phyloP scores from a whole-genome alignment of 2,888 invertebrate genomes.

The Pristionchus arcanus region DNA sequence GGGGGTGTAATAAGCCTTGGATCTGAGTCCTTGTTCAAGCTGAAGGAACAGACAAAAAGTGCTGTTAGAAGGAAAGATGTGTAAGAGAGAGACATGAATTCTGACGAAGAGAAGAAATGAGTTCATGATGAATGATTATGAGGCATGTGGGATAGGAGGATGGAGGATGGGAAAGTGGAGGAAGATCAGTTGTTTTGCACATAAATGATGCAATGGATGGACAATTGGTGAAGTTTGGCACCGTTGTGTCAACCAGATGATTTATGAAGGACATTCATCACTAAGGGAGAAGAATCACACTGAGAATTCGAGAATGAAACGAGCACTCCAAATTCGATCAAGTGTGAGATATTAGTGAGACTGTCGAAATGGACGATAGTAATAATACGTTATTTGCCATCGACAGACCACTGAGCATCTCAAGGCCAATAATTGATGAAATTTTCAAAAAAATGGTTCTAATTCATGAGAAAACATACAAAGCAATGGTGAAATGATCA shows the following conservation, averaged over 20 bases:
- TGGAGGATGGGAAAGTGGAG: not conserved
- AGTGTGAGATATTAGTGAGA: not conserved
- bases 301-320: not conserved
- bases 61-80: constrained; percentile 10
- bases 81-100: not conserved
- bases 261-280: constrained; percentile 34
- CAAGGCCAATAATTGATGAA: too few relatives aligned
- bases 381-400: not conserved
- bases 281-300: not conserved
- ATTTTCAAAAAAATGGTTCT: not conserved
- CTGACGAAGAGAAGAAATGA: not conserved
- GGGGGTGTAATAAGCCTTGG: constrained; percentile 25
- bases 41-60: constrained; percentile 30
- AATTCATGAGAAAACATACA: not conserved
- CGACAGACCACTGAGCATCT: not conserved
- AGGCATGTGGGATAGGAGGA: not conserved
- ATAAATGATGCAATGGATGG: constrained; percentile 14
- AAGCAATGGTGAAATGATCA: not conserved
- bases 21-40: constrained; percentile 28
- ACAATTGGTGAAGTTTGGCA: constrained; percentile 5
- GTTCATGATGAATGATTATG: not conserved
- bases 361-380: not conserved
- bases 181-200: not conserved
- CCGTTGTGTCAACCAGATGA: not conserved
- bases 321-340: not conserved